Percentiles rank a stretch among this genome's conserved stretches.
These are phyloP conservation scores for Catostylus mosaicus DNA, from an alignment of 30 jellyfish, hydroid and myxozoan species.

Conservation along the genomic window DNA sequence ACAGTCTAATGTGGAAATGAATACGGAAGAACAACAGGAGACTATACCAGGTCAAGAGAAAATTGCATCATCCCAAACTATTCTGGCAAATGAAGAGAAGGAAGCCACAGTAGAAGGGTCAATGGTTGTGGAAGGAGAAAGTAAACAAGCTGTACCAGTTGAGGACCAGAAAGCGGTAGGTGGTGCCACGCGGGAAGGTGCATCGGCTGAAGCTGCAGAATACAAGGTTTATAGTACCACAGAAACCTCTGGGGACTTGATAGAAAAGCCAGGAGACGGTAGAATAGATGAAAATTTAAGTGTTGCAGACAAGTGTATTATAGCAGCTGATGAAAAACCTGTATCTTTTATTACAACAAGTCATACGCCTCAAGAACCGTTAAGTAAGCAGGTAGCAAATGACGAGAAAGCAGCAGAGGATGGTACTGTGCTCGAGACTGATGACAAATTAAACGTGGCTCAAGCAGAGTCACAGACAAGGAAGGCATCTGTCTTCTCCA, in stretches of 20 bases:
- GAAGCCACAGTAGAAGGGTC: too few species aligned
- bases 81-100: neutral
- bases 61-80: neutral
- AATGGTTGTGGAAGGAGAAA: too few species aligned
- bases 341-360: neutral
- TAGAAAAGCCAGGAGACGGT: neutral
- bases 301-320: neutral
- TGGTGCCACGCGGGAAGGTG: neutral
- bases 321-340: neutral
- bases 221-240: neutral
- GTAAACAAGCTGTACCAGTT: neutral
- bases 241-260: neutral
- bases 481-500: conserved; percentile 20
- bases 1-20: neutral
- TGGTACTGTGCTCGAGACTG: neutral
- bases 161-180: neutral
- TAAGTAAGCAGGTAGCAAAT: neutral
- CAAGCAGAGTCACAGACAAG: neutral
- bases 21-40: neutral
- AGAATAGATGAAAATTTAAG: neutral
- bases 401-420: neutral
- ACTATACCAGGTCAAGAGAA: neutral
- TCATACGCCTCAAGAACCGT: neutral
- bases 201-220: neutral
- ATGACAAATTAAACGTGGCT: neutral